phyloP scores from a whole-genome alignment of 2,113 vertebrate genomes.

The Tupaia chinensis region DNA sequence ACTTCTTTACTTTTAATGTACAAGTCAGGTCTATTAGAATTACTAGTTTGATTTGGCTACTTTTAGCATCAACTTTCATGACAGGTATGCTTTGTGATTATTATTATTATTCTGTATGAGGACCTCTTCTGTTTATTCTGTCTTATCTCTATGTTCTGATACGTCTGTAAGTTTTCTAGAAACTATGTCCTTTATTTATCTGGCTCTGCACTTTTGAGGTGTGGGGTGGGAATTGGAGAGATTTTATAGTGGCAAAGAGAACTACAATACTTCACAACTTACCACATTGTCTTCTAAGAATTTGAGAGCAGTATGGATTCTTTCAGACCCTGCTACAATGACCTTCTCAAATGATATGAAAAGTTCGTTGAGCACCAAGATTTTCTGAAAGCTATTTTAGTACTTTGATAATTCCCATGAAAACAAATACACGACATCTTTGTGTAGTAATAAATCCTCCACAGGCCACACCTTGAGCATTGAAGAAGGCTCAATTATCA shows the following conservation, averaged over 20 bases:
- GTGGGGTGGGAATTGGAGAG: accelerated
- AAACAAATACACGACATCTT: background rate
- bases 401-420: background rate
- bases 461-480: background rate
- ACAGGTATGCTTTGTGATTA: background rate
- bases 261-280: background rate
- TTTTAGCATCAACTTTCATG: background rate
- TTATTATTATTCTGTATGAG: background rate
- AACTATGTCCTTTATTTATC: background rate
- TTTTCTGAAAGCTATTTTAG: background rate
- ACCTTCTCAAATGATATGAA: background rate
- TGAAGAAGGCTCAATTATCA: background rate
- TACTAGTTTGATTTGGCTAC: background rate
- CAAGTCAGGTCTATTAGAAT: background rate
- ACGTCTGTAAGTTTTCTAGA: background rate
- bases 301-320: background rate
- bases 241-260: background rate
- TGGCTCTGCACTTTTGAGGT: background rate
- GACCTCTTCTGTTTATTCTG: background rate
- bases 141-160: background rate
- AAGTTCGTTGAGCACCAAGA: background rate
- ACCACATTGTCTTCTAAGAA: background rate
- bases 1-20: background rate
- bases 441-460: background rate
- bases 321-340: background rate